These are phyloP conservation scores for Microplitis manilae DNA, from an alignment of 2,888 invertebrate species.

Conservation along the genomic window DNA sequence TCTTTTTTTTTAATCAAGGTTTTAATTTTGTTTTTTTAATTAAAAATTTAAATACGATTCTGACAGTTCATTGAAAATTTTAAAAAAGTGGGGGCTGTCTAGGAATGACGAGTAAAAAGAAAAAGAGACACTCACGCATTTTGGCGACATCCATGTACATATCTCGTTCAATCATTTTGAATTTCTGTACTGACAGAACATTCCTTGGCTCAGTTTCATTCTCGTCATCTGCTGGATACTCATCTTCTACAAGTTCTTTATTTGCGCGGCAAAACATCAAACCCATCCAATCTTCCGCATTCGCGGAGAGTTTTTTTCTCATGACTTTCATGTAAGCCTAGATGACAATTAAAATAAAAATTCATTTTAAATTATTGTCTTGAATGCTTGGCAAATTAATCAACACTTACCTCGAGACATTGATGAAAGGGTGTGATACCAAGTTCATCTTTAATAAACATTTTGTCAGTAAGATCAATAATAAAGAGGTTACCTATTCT, in stretches of 20 bases:
- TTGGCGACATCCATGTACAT: conserved; percentile 27
- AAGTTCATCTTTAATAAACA: neutral
- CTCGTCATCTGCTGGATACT: neutral
- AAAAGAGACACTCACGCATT: conserved; percentile 17
- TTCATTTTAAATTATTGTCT: neutral
- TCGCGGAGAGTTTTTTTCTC: conserved; percentile 30
- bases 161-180: neutral
- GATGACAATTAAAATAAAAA: neutral
- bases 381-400: neutral
- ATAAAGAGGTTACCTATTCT: conserved; percentile 9
- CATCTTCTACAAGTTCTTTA: neutral
- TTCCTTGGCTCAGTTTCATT: conserved; percentile 26
- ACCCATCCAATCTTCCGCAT: conserved; percentile 36
- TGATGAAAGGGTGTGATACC: neutral
- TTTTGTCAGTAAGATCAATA: neutral
- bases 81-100: too few relatives aligned
- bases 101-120: neutral
- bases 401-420: neutral
- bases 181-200: conserved; percentile 29
- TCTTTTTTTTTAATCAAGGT: too few relatives aligned
- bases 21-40: too few relatives aligned
- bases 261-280: conserved; percentile 29
- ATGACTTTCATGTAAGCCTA: conserved; percentile 32
- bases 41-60: too few relatives aligned
- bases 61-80: too few relatives aligned